Percentiles rank a stretch among this genome's conserved stretches.
Evolutionary conservation across 2,888 invertebrate genomes (phyloP).

Genomic region (Erebia epiphron): DNA sequence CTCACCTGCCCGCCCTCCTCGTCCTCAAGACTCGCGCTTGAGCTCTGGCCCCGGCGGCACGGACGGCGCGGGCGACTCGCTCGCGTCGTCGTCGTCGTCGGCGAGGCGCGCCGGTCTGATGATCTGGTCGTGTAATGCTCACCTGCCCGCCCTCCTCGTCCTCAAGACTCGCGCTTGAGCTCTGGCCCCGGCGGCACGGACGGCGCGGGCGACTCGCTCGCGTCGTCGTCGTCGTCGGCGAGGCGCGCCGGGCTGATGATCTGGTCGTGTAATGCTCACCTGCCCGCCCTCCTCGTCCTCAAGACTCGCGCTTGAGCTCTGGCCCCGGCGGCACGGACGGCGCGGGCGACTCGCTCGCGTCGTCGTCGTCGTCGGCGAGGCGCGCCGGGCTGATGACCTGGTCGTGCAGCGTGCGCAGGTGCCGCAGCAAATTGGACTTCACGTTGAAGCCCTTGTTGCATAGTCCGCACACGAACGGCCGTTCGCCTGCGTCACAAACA

Average conservation of each 20-base stretch:
- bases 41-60: conserved; percentile 48
- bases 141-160: conserved; percentile 76
- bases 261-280: conserved; percentile 50
- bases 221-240: conserved; percentile 47
- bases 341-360: not conserved
- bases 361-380: conserved; percentile 51
- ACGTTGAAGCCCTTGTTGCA: conserved; percentile 92
- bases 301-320: conserved; percentile 64
- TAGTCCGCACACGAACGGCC: conserved; percentile 88
- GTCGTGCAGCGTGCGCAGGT: conserved; percentile 89
- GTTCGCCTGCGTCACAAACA: conserved; percentile 78
- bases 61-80: conserved; percentile 49
- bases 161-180: conserved; percentile 71
- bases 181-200: conserved; percentile 49
- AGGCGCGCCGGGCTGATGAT: conserved; percentile 50
- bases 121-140: conserved; percentile 84
- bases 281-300: conserved; percentile 78
- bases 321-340: conserved; percentile 51
- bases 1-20: conserved; percentile 74
- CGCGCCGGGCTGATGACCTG: conserved; percentile 76
- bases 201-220: conserved; percentile 32
- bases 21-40: conserved; percentile 73
- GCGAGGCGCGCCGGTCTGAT: conserved; percentile 60
- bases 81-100: conserved; percentile 46
- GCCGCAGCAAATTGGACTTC: conserved; percentile 88